Conservation (phyloP, 1,140 invertebrate species). For the Asbolus verrucosus region DNA sequence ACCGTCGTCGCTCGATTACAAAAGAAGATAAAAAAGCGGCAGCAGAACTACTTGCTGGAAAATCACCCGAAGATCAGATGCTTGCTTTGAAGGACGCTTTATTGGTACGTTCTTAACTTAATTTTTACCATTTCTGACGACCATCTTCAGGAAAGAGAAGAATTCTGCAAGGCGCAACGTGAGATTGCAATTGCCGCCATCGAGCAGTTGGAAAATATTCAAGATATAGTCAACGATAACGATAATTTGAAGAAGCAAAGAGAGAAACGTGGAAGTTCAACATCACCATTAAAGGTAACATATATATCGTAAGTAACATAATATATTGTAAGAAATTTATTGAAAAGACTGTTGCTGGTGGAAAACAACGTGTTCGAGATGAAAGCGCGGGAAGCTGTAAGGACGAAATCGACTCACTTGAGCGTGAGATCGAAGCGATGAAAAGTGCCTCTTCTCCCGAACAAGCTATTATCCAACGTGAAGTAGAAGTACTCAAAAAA, state of each 20-base stretch:
- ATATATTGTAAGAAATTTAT: too few relatives aligned
- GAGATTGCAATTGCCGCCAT: constrained; percentile 54
- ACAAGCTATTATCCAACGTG: constrained; percentile 54
- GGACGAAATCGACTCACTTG: constrained; percentile 52
- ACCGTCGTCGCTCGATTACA: not conserved
- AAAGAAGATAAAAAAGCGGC: constrained; percentile 15
- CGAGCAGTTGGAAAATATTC: constrained; percentile 56
- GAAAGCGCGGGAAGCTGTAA: too few relatives aligned
- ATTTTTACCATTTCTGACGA: not conserved
- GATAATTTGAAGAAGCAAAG: too few relatives aligned
- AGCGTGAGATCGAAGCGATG: constrained; percentile 55
- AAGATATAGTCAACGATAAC: constrained; percentile 54
- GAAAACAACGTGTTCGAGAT: too few relatives aligned
- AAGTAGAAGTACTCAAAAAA: constrained; percentile 56
- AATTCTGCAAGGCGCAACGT: constrained; percentile 53
- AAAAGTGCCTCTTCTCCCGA: constrained; percentile 51
- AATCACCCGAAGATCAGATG: constrained; percentile 17
- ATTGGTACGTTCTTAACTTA: not conserved
- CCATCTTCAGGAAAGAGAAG: constrained; percentile 43
- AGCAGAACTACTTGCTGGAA: constrained; percentile 6
- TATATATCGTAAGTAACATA: too few relatives aligned
- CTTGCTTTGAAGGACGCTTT: constrained; percentile 2
- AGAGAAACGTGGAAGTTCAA: constrained; percentile 49
- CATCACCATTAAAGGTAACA: too few relatives aligned
- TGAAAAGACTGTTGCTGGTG: not conserved